Base-by-base conservation (phyloP, 2,888 invertebrate species). In the Germaria angustata region DNA sequence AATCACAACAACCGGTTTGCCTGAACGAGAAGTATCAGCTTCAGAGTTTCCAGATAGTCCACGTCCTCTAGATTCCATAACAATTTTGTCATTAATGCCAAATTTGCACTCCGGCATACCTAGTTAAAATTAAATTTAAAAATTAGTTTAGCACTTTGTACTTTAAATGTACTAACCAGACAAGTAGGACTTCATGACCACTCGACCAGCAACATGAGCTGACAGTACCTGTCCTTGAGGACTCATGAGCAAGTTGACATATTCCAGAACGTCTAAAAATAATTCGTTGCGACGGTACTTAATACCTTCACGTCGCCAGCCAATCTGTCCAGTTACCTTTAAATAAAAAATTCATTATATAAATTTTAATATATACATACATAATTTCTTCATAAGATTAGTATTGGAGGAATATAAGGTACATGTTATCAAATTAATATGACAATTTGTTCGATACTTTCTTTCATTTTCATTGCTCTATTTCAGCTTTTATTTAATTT, bases 91-190 rank as follows among this genome's bases (percentile, higher is more conserved):
- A 89, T 99, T 99, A 89, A 99, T 99, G 15, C 99, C 99, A 91
- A 97, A 99, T 93, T 99, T 99, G 93, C 99, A 99, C 91, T 99
- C 99, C 0, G 99, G 99, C 99, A 99, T 99, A 36, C 99, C 99
- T 91, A 22, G 11, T 2, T 9, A 20, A 49, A 49, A 17, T 9
- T 3, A 17, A 24, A 65, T 6, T 15, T 11, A 7, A 32, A 57
- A 17, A 15, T 39, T 9, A 17, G 0, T 55, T 39, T 13, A 17
- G 24, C n/a, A n/a, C 4, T n/a, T 72, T 73, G 0, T 17, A 9
- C 9, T 41, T 32, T 46, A 7, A 39, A 32, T 44, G 13, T 24
- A 84, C 87, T 85, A 81, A 91, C 91, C 91, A 24, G 99, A 99
- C 80, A 99, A 92, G 91, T 99, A 99, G 0, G 99, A 98, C 92